These are phyloP conservation scores for Pholis gunnellus DNA, from an alignment of 2,113 vertebrate genomes.

Conservation along the genomic window DNA sequence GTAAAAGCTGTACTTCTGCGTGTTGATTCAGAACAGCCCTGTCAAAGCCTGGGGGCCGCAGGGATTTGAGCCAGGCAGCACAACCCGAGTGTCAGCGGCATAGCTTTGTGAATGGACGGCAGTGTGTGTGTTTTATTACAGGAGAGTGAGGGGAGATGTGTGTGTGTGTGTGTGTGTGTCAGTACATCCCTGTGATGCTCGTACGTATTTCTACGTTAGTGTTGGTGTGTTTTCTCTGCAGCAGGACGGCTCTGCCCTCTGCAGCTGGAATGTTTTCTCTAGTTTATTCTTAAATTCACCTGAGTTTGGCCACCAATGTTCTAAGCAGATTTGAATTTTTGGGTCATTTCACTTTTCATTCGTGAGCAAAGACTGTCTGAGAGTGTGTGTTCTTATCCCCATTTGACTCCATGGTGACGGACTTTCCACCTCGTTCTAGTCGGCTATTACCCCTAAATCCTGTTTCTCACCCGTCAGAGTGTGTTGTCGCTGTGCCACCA, in stretches of 20 bases:
- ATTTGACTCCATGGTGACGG: background rate
- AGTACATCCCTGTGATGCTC: conserved; percentile 32
- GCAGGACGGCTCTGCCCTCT: conserved; percentile 25
- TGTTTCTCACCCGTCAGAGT: background rate
- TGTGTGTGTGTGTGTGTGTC: conserved; percentile 18
- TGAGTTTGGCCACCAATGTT: background rate
- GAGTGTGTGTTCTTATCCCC: background rate
- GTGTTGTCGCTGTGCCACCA: background rate
- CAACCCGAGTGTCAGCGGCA: conserved; percentile 62
- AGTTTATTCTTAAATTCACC: background rate
- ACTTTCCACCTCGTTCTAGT: background rate
- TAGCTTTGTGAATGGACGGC: conserved; percentile 76
- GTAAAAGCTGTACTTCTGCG: conserved; percentile 52
- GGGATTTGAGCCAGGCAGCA: conserved; percentile 63
- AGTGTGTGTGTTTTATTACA: conserved; percentile 80
- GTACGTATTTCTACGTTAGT: conserved; percentile 39
- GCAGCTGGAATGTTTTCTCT: conserved; percentile 52
- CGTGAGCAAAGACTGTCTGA: background rate
- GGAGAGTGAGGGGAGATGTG: conserved; percentile 44
- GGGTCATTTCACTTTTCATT: background rate
- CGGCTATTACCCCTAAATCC: background rate
- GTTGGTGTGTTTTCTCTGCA: conserved; percentile 23
- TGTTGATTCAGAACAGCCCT: conserved; percentile 73
- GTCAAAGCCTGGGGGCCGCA: conserved; percentile 49
- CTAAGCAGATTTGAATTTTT: background rate